Evolutionary conservation across 2,888 invertebrate genomes (phyloP), one percentile per base, ranked within the genome.

Genomic region (Bugula neritina): DNA sequence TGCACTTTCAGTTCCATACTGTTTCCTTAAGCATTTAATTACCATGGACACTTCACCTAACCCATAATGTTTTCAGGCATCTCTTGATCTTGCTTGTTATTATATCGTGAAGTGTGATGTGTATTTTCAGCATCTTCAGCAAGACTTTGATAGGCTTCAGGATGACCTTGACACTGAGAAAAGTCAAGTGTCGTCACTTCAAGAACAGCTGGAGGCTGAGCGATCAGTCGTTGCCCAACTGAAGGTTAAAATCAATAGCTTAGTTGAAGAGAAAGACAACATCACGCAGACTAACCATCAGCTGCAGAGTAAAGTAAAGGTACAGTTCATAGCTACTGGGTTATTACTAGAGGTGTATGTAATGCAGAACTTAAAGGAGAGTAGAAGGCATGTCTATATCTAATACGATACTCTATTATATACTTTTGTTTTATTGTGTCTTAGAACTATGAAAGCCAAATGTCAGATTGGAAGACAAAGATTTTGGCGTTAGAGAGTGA

Each of bases 141-240:
- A 72, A 29, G 72, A 76, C 69, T 71, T 72, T 57, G 74, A 73
- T 23, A 55, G 69, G 1, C 35, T 74, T 2, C 74, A 75, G 31
- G 77, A 78, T 71, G 75, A 77, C 25, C 69, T 77, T 29, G 76
- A 77, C n/a, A 27, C 17, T 52, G 71, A 31, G 31, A 54, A 25
- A 31, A 2, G 29, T 25, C 27, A 71, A 5, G 63, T 63, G 2
- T 31, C 31, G 10, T 13, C 63, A 34, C 34, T 63, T 21, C 21
- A 34, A 31, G 31, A 31, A 10, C 63, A 63, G 31, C 63, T 63
- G n/a, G 63, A 31, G n/a, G 31, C 2, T 25, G 63, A 63, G 63
- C 63, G 31, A 10, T 13, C 63, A 13, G 10, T 31, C 10, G 5
- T 2, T 17, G 5, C 63, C 10, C 63, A 63, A 31, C n/a, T 63